Conservation (phyloP, 2,113 vertebrate genomes). For the Hassar affinis region DNA sequence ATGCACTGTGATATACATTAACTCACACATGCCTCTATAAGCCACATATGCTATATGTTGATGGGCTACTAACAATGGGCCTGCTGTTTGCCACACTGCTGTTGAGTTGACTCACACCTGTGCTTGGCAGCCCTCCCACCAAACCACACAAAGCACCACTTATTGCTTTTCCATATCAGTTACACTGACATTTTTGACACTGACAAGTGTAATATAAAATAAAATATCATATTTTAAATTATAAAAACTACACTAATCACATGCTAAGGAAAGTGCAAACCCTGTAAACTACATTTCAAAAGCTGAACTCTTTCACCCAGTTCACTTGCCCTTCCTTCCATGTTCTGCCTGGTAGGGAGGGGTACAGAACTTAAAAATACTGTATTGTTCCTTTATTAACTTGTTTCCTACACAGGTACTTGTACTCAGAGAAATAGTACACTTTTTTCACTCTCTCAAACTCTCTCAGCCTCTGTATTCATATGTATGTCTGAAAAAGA, state of each 20-base stretch:
- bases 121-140: slow-evolving; percentile 62
- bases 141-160: slow-evolving; percentile 31
- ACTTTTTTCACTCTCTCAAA: slow-evolving; percentile 4
- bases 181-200: slow-evolving; percentile 53
- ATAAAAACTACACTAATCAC: not conserved
- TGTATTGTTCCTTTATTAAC: slow-evolving; percentile 15
- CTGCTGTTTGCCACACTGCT: slow-evolving; percentile 66
- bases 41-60: slow-evolving; percentile 62
- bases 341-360: not conserved
- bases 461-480: slow-evolving; percentile 38
- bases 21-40: slow-evolving; percentile 52
- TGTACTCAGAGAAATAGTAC: not conserved
- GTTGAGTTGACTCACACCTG: slow-evolving; percentile 72
- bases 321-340: not conserved
- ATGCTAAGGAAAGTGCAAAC: not conserved
- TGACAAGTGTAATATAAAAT: too few relatives aligned
- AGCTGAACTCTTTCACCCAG: not conserved
- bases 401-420: not conserved
- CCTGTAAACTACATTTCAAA: not conserved
- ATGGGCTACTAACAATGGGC: slow-evolving; percentile 63
- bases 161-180: slow-evolving; percentile 51
- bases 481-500: slow-evolving; percentile 46
- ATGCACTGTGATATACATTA: slow-evolving; percentile 54
- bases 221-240: not conserved
- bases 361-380: not conserved